These are phyloP conservation scores for Toxonevra muliebris DNA, from an alignment of 2,888 invertebrate species.

Conservation along the genomic window DNA sequence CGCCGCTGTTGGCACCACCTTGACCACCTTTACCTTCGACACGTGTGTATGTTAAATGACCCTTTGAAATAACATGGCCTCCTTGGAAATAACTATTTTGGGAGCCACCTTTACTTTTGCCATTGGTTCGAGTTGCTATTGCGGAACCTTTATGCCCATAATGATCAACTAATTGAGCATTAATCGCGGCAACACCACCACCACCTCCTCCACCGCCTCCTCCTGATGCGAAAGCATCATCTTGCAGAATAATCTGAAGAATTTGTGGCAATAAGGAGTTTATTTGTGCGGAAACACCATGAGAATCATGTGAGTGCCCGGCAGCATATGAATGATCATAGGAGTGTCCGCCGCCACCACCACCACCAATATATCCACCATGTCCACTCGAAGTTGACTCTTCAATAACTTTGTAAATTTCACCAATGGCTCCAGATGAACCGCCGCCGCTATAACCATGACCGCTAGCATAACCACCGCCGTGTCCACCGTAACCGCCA, in stretches of 20 bases:
- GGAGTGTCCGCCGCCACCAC: slow-evolving; percentile 21
- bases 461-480: slow-evolving; percentile 21
- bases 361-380: slow-evolving; percentile 20
- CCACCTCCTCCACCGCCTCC: slow-evolving; percentile 30
- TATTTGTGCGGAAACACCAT: slow-evolving; percentile 40
- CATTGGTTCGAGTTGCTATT: slow-evolving; percentile 46
- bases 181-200: slow-evolving; percentile 29
- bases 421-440: slow-evolving; percentile 19
- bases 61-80: slow-evolving; percentile 55
- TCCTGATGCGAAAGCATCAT: slow-evolving; percentile 41
- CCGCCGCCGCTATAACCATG: slow-evolving; percentile 26
- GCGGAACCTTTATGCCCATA: slow-evolving; percentile 51
- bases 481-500: slow-evolving; percentile 6
- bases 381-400: slow-evolving; percentile 25
- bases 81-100: slow-evolving; percentile 45
- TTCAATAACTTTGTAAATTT: slow-evolving; percentile 49
- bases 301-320: slow-evolving; percentile 36
- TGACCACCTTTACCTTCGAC: slow-evolving; percentile 7
- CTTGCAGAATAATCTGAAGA: slow-evolving; percentile 51
- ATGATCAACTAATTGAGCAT: slow-evolving; percentile 47
- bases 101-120: slow-evolving; percentile 25
- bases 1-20: neutral
- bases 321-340: slow-evolving; percentile 30
- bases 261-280: slow-evolving; percentile 55
- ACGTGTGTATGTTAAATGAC: slow-evolving; percentile 50